These are phyloP conservation scores for Platorchestia sp. DNA, from an alignment of 1,140 invertebrate species.

Conservation along the genomic window DNA sequence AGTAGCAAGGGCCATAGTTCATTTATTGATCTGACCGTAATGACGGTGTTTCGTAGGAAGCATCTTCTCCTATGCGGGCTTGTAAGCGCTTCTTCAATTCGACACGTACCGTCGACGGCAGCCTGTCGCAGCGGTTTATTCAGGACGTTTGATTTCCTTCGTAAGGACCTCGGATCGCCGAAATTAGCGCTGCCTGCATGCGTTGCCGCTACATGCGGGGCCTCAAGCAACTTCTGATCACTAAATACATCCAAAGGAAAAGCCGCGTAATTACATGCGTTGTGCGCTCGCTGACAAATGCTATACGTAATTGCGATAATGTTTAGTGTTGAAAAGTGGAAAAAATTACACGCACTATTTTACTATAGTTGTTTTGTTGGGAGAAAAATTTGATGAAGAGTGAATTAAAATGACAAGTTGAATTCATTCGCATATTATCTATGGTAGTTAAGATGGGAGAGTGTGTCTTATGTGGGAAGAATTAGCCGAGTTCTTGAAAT, in stretches of 20 bases:
- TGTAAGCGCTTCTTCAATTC: not conserved
- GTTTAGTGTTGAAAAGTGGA: not conserved
- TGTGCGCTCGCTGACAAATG: not conserved
- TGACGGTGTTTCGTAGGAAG: not conserved
- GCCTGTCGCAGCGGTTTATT: not conserved
- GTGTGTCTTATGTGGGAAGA: not conserved
- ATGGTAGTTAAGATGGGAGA: not conserved
- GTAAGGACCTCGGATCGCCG: not conserved
- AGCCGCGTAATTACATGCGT: not conserved
- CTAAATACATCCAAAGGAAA: not conserved
- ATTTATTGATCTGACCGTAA: conserved; percentile 9
- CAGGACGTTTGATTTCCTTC: not conserved
- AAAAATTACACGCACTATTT: not conserved
- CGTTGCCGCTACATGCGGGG: not conserved
- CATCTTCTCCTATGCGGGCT: not conserved
- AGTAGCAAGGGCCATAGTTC: conserved; percentile 6
- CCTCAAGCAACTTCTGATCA: not conserved
- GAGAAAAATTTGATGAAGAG: not conserved
- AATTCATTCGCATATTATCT: not conserved
- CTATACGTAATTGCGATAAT: not conserved
- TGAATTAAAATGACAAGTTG: not conserved
- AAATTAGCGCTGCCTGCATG: not conserved
- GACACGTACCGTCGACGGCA: not conserved
- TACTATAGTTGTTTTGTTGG: not conserved
- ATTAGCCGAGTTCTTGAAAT: not conserved